These are phyloP conservation scores for Lota lota DNA, from an alignment of 2,113 vertebrate species.

Conservation along the genomic window DNA sequence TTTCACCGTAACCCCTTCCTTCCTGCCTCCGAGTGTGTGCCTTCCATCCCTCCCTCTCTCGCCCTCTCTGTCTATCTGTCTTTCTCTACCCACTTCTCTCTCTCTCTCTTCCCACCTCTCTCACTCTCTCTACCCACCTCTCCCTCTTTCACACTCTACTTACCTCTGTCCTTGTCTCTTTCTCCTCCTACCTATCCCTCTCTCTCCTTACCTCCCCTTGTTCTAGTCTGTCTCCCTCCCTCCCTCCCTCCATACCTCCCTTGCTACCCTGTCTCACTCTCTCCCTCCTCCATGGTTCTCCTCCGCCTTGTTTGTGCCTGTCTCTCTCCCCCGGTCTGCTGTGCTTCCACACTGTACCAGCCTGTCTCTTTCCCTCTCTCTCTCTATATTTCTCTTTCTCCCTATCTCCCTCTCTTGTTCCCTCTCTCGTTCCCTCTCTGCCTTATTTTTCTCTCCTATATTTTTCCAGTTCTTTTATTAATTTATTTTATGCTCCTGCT, in stretches of 20 bases:
- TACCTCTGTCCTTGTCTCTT: not conserved
- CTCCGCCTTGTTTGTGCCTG: not conserved
- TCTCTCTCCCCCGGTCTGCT: too few relatives aligned
- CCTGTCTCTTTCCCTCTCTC: too few relatives aligned
- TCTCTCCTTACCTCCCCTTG: too few relatives aligned
- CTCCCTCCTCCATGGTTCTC: constrained; percentile 8
- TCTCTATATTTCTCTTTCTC: not conserved
- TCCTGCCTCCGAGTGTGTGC: constrained; percentile 25
- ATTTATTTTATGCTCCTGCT: not conserved
- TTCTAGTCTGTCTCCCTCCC: constrained; percentile 13
- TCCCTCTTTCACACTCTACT: not conserved
- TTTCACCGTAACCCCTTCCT: constrained; percentile 76
- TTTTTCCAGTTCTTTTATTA: not conserved
- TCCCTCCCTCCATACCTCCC: constrained; percentile 28
- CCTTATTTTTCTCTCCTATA: constrained; percentile 22
- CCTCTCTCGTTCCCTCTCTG: constrained; percentile 23
- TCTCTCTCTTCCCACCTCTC: constrained; percentile 27
- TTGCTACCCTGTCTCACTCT: not conserved
- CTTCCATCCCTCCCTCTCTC: constrained; percentile 24
- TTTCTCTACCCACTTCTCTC: constrained; percentile 15
- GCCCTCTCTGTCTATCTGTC: constrained; percentile 14
- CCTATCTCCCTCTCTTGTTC: constrained; percentile 17
- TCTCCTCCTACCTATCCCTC: not conserved
- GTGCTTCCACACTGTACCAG: too few relatives aligned
- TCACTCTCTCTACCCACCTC: not conserved